Percentiles rank a stretch among this genome's conserved stretches.
Evolutionary conservation across 2,888 invertebrate genomes (phyloP).

Genomic region (Gnatocerus cornutus): DNA sequence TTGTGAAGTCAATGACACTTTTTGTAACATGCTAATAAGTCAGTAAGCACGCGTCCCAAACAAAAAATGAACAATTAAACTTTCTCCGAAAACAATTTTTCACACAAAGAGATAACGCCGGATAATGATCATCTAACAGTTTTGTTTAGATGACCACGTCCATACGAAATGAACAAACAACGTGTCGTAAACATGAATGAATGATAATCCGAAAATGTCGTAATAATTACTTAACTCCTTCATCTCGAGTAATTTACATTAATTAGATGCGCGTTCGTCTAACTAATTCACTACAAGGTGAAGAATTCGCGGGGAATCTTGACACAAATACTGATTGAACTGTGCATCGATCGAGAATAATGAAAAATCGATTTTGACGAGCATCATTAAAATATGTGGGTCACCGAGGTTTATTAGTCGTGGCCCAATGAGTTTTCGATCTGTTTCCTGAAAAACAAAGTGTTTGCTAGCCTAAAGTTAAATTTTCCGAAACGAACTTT

Average conservation of each 20-base stretch:
- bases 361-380: conserved; percentile 15
- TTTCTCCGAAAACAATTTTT: conserved; percentile 26
- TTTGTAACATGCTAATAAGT: conserved; percentile 25
- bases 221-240: conserved; percentile 44
- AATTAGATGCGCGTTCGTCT: conserved; percentile 44
- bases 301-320: conserved; percentile 38
- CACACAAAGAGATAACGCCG: not conserved
- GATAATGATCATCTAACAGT: conserved; percentile 4
- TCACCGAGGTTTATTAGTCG: conserved; percentile 10
- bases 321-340: conserved; percentile 50
- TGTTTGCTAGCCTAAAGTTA: conserved; percentile 2
- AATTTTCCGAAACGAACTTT: conserved; percentile 31
- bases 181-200: conserved; percentile 43
- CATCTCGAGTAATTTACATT: conserved; percentile 43
- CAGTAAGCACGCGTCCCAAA: conserved; percentile 11
- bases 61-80: conserved; percentile 32
- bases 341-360: conserved; percentile 3
- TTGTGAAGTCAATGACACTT: conserved; percentile 27
- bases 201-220: conserved; percentile 33
- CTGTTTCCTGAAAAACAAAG: conserved; percentile 21
- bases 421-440: not conserved
- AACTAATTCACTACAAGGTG: conserved; percentile 41
- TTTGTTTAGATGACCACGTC: conserved; percentile 3
- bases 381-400: conserved; percentile 12
- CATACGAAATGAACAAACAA: conserved; percentile 41